These are phyloP conservation scores for Guaruba guarouba DNA, from an alignment of 2,113 vertebrate genomes.

Conservation along the genomic window DNA sequence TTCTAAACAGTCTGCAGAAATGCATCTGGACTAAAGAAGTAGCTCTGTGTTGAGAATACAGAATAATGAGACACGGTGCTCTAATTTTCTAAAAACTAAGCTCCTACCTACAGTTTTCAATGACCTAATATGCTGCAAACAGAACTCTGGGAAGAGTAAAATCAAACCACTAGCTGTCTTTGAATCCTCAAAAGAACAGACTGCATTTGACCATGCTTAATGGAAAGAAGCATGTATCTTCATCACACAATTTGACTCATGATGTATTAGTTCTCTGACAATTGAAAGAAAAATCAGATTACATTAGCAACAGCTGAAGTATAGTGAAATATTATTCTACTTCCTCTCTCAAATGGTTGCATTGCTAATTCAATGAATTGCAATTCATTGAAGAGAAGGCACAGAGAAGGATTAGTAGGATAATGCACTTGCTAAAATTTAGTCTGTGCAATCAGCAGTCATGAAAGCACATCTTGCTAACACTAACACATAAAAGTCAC, in stretches of 20 bases:
- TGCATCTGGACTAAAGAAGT: neutral
- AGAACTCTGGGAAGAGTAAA: neutral
- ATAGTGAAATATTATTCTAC: neutral
- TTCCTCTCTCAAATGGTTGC: neutral
- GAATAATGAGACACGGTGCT: neutral
- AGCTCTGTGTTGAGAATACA: neutral
- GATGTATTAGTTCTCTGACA: neutral
- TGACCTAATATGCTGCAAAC: neutral
- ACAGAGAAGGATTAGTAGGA: conserved; percentile 1
- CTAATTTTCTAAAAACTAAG: neutral
- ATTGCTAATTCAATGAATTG: neutral
- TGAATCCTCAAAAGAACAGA: neutral
- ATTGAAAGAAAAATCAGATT: neutral
- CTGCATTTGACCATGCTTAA: neutral
- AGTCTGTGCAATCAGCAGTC: neutral
- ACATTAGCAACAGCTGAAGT: neutral
- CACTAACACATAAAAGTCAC: neutral
- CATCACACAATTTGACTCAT: fast-evolving
- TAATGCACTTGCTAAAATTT: conserved; percentile 23
- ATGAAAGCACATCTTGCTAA: conserved; percentile 5
- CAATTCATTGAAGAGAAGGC: neutral
- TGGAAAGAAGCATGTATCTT: neutral
- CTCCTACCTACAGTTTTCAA: neutral
- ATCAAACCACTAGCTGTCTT: neutral
- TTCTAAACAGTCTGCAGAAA: neutral